phyloP scores from a whole-genome alignment of 2,113 vertebrate species.

The Butorides virescens region DNA sequence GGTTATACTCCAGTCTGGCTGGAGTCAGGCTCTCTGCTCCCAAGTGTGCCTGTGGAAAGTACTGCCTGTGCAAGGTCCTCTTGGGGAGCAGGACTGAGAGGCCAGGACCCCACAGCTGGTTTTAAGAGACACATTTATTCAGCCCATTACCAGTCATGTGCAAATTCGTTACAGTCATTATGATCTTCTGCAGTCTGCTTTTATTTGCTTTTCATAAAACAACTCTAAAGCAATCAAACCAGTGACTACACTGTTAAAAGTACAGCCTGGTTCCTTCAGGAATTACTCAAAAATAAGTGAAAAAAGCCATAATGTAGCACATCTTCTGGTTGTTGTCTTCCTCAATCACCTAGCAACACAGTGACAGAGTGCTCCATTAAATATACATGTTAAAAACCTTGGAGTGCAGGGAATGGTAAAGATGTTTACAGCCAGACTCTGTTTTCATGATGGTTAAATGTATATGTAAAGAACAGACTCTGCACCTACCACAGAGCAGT shows the following conservation, averaged over 20 bases:
- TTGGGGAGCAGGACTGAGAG: accelerated
- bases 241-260: background rate
- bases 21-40: background rate
- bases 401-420: background rate
- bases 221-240: background rate
- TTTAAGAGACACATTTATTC: background rate
- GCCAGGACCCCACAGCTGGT: background rate
- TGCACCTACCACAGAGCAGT: background rate
- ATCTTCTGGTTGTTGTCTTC: background rate
- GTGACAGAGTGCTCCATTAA: background rate
- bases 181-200: background rate
- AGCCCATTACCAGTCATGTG: background rate
- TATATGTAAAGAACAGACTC: background rate
- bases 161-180: background rate
- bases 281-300: background rate
- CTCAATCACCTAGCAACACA: background rate
- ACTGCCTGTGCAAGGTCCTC: background rate
- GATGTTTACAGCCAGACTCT: background rate
- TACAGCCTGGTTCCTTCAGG: background rate
- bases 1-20: background rate
- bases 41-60: background rate
- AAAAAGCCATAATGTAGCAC: background rate
- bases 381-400: background rate
- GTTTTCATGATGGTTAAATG: background rate
- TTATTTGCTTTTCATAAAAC: background rate